Evolutionary conservation across 1,140 invertebrate genomes (phyloP), one percentile per base, ranked within the genome.

Genomic region (Drosophila virilis): DNA sequence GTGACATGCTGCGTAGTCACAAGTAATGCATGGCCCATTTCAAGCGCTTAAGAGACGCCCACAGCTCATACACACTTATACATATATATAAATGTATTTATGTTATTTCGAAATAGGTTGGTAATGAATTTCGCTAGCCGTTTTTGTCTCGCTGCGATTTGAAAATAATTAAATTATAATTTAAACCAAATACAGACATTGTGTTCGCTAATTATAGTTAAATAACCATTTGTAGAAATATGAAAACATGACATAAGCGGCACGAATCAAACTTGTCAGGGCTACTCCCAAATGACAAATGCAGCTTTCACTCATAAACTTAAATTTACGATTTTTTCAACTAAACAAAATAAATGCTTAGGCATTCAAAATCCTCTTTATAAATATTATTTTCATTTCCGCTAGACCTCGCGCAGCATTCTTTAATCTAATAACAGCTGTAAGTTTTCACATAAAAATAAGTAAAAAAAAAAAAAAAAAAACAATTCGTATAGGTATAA

Each of bases 171-270:
- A 57, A 70, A 57, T 71, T 58, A 37, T 42, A 58, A 65, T 64
- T 55, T 32, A 37, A 51, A 8, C 55, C 74, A 62, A 75, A 69
- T 51, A 59, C 28, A 76, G 60, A 43, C 57, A 48, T 55, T 69
- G 9, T 51, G 59, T 57, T 62, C 22, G 22, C 74, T 74, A 69
- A 77, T 81, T 81, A 73, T 69, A 64, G 78, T 37, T 2, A 33
- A 51, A 22, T 10, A 35, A 17, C 45, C 7, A 37, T 42, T 58
- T 32, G 8, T 9, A 38, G 59, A 72, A 72, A 80, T 71, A 80
- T 80, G 59, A 62, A 80, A 74, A 43, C 74, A 74, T 80, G 77
- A 74, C 72, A 74, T 84, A 78, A 85, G 72, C 55, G 51, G 38
- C 42, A 37, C 61, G 57, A 35, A 3, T 17, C 33, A 37, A 67